Evolutionary conservation across 2,113 vertebrate species (phyloP), one percentile per base, ranked within the genome.

Genomic region (Podiceps cristatus): DNA sequence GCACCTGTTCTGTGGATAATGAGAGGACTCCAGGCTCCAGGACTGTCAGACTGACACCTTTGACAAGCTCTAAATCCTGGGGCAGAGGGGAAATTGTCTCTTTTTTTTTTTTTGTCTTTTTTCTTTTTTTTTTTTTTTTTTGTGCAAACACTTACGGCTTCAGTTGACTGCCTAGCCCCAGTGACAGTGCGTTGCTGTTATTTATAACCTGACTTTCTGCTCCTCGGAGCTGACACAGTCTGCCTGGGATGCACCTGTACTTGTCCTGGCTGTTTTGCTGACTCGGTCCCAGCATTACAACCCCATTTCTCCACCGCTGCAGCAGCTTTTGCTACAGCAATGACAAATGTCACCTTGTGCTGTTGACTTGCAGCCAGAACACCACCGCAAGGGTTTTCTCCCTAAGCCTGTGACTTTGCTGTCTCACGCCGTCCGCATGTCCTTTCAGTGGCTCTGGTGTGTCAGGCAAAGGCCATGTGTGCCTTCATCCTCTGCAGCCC

Each of bases 1-100:
- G 64, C 68, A 93, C 80, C 76, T 87, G 88, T 17, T 92, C 73
- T 50, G 58, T 6, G 18, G 76, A 75, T 96, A 96, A 97, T 84
- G 88, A 96, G 68, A 86, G 45, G 69, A 55, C 88, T 81, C 89
- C 76, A 81, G 73, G 18, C 66, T 74, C 72, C 64, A 42, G 44
- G 63, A 52, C 44, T 86, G 88, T 67, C 75, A 95, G 40, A 53
- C 35, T 80, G 92, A 75, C 72, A 63, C 66, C 68, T 95, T 72
- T 95, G 79, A 78, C 86, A 94, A 91, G 64, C 56, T 78, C 44
- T 75, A 68, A 85, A 78, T 89, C 35, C 27, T 79, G 7, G 8
- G 15, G 13, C 12, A 8, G 10, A 9, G 22, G 12, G 3, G 5
- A 1, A 37, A 60, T 84, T 72, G 55, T 64, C 31, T 7, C 14